Evolutionary conservation across 2,888 invertebrate species (phyloP), one percentile per base, ranked within the genome.

Genomic region (Drosophila algonquin): DNA sequence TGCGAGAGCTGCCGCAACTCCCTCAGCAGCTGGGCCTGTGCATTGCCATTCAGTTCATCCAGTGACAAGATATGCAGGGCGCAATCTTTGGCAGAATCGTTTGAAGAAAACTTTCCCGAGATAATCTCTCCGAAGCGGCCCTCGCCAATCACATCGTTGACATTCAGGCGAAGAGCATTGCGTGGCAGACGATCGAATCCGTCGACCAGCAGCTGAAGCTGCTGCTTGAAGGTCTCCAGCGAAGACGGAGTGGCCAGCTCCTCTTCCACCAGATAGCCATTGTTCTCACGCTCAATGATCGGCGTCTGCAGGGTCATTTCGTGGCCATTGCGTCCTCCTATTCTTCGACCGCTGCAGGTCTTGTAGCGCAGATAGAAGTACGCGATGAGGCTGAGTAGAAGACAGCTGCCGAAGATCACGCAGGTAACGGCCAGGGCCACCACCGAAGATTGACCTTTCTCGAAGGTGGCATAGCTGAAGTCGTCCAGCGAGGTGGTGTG

Each of bases 61-160:
- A 87, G 85, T 9, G 94, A 93, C 72, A 96, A 94, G 9, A 94
- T 94, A 81, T 97, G 96, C 32, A 96, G 93, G 1, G 94, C 91
- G 32, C 93, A 94, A 21, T 92, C 91, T 47, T 68, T 76, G 12
- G 71, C 63, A 0, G 68, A 63, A n/a, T 90, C 86, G 0, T 80
- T 73, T 0, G 70, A 55, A 5, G 72, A 82, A 93, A 97, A 93
- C 61, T 93, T 94, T 0, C 96, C 97, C 79, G 94, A 94, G 18
- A 96, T 95, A 35, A 97, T 95, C 77, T 95, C 95, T 0, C 97
- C 97, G 91, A 95, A 97, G 88, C 94, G 94, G 30, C 97, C 97
- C 10, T 95, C 93, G 0, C 96, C 96, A 48, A 96, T 93, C 24
- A 96, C 92, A 89, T 95, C 94, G 56, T 94, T 94, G 3, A 94